phyloP scores from a whole-genome alignment of 1,140 invertebrate species.

The Amphibalanus amphitrite region DNA sequence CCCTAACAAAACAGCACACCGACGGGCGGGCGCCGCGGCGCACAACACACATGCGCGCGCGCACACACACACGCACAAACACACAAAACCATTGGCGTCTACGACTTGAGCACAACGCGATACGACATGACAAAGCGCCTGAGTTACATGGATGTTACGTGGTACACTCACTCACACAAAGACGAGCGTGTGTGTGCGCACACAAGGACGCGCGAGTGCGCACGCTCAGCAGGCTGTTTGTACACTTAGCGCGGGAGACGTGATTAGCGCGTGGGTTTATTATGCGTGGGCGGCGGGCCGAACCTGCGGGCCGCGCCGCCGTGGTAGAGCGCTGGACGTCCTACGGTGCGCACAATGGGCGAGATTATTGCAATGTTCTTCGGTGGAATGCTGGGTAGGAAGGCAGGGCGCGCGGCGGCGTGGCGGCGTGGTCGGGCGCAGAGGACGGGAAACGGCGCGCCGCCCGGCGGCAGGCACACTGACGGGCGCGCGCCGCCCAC shows the following conservation, averaged over 20 bases:
- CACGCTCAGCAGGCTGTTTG: background rate
- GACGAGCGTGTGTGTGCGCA: background rate
- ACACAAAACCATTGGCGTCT: background rate
- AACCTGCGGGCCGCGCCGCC: too few species aligned
- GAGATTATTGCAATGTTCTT: background rate
- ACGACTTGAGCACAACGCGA: background rate
- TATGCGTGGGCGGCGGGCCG: background rate
- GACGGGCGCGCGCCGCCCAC: too few species aligned
- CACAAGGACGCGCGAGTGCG: too few species aligned
- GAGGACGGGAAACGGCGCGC: too few species aligned
- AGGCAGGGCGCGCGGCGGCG: background rate
- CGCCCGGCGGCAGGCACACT: too few species aligned
- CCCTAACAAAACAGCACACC: background rate
- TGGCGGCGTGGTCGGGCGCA: too few species aligned
- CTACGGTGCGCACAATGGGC: background rate
- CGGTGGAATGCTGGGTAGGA: background rate
- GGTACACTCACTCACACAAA: background rate
- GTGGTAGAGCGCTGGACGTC: background rate
- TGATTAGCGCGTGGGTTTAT: background rate
- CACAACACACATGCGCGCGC: too few species aligned
- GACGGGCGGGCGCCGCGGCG: background rate
- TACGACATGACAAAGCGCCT: constrained; percentile 1
- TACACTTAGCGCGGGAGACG: constrained; percentile 1
- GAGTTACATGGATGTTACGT: constrained; percentile 1
- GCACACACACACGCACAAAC: background rate